Evolutionary conservation across 2,888 invertebrate genomes (phyloP), one percentile per base, ranked within the genome.

Genomic region (Ormyrus nitidulus): DNA sequence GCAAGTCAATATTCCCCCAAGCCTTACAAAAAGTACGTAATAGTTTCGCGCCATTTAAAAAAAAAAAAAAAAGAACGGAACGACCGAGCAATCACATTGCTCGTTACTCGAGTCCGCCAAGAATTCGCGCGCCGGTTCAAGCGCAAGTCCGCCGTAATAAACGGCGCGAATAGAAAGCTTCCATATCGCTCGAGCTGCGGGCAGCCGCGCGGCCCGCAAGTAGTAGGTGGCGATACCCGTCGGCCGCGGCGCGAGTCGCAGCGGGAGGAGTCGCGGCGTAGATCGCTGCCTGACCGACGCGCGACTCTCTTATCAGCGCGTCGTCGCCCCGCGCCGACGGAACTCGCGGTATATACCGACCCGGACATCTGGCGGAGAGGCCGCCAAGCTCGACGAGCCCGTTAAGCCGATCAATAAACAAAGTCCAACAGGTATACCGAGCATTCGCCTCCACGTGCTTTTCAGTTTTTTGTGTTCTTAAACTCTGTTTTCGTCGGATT

Each of bases 171-270:
- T 86, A 89, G 90, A 84, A 84, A 86, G 86, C 88, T 84, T 86
- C 85, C 82, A 83, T 89, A 89, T 87, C 89, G 87, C 83, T 87
- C 79, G 87, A 84, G 86, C 82, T 78, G 34, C 75, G 75, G 65
- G 73, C 59, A 0, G 19, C 66, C 53, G 51, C 77, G 34, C n/a
- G 51, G 10, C 48, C 13, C 10, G 51, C 44, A 56, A 87, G 86
- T 87, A 88, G 87, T 89, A 89, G 89, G 85, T 86, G 88, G 86
- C 88, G 85, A 88, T 89, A 89, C 84, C 82, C 85, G 86, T 87
- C 88, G 84, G 87, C 86, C 59, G 53, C 56, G 77, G 62, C 71
- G 75, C 61, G 70, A 78, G 70, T 65, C 69, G 34, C 71, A 65
- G 19, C 34, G 48, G 34, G 48, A 34, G 34, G 8, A 19, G 65